Evolutionary conservation across 2,888 invertebrate genomes (phyloP).

Genomic region (Teleogryllus oceanicus): DNA sequence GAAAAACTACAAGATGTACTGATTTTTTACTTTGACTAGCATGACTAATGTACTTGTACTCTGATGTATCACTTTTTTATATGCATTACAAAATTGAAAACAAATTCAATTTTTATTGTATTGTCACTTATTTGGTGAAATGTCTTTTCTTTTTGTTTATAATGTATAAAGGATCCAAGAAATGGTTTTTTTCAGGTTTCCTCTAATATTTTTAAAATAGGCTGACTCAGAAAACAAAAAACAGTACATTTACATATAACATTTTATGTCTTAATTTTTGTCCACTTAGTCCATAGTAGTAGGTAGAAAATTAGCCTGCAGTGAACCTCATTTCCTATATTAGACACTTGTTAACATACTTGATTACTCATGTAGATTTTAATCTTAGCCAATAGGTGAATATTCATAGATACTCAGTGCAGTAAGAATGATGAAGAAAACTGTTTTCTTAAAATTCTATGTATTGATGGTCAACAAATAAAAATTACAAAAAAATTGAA

Average conservation of each 20-base stretch:
- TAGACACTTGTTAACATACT: too few relatives aligned
- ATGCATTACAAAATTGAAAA: too few relatives aligned
- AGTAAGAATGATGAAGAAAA: too few relatives aligned
- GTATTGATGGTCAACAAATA: too few relatives aligned
- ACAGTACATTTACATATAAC: not conserved
- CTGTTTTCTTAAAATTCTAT: too few relatives aligned
- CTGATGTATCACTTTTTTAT: too few relatives aligned
- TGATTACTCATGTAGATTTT: conserved; percentile 23
- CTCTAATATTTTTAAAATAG: not conserved
- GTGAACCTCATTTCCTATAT: too few relatives aligned
- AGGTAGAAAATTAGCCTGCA: too few relatives aligned
- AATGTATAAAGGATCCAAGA: conserved; percentile 19
- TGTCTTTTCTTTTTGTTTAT: conserved; percentile 18
- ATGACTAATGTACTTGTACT: too few relatives aligned
- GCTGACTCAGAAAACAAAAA: conserved; percentile 21
- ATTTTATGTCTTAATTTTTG: too few relatives aligned
- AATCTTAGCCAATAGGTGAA: conserved; percentile 39
- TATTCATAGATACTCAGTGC: too few relatives aligned
- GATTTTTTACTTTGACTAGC: conserved; percentile 18
- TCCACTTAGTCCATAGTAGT: too few relatives aligned
- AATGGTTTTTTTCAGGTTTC: not conserved
- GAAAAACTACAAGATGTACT: conserved; percentile 30
- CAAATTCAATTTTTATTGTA: not conserved
- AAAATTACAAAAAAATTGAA: not conserved
- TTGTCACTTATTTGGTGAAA: not conserved